Evolutionary conservation across 2,888 invertebrate species (phyloP), one percentile per base, ranked within the genome.

Genomic region (Heteromyza rotundicornis): DNA sequence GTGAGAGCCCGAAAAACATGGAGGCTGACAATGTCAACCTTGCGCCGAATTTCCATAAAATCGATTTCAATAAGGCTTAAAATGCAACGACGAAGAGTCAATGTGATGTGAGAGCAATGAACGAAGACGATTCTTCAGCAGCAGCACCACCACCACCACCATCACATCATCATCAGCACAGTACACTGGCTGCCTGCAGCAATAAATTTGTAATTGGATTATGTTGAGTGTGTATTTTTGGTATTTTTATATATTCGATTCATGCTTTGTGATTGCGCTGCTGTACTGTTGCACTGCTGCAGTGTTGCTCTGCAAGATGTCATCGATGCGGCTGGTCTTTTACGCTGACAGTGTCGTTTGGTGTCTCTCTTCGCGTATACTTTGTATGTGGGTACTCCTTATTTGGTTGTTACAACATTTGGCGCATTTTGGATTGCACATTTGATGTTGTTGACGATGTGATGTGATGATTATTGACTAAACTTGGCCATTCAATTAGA

Each of bases 1-100:
- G n/a, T n/a, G n/a, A n/a, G n/a, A n/a, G n/a, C n/a, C n/a, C n/a
- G n/a, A n/a, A n/a, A 5, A 27, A 27, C 27, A 27, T 40, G 27
- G n/a, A n/a, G n/a, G 40, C 19, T 47, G 20, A 17, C 17, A 47
- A 19, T 47, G 47, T 47, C 47, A 47, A 47, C 47, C 47, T 47
- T 47, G 47, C 47, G 47, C 47, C 47, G 47, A 47, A 47, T 47
- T 47, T 47, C 47, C 47, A 47, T 47, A 47, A 47, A 19, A 47
- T 47, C 47, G 47, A 47, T 47, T 47, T 47, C 14, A 47, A 47
- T 47, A 47, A 47, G 47, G 19, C 47, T 2, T 17, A 40, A 40
- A n/a, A 10, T n/a, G 40, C 12, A 40, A 7, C 10, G 40, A 40
- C 16, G 40, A n/a, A 27, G 7, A 27, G 27, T 5, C 27, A 27